Percentiles rank a stretch among this genome's conserved stretches.
Conservation (phyloP, 2,888 invertebrate genomes). For the Mantis religiosa region DNA sequence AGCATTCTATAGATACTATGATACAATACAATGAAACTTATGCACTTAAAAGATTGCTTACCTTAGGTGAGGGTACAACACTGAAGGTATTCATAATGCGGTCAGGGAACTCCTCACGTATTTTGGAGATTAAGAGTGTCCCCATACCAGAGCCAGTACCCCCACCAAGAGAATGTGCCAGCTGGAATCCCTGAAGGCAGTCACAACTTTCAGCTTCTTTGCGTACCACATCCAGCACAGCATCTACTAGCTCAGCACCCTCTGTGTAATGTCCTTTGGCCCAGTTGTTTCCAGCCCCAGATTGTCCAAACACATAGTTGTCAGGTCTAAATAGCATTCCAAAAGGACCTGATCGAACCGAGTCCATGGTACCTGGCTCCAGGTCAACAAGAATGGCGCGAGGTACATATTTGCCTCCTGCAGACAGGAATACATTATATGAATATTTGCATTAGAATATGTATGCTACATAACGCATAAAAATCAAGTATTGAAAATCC, state of each 20-base stretch:
- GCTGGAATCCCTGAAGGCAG: slow-evolving; percentile 89
- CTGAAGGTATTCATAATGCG: slow-evolving; percentile 98
- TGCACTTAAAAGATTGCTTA: slow-evolving; percentile 24
- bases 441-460: not conserved
- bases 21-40: too few species aligned
- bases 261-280: slow-evolving; percentile 92
- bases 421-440: not conserved
- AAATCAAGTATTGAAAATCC: not conserved
- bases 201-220: slow-evolving; percentile 89
- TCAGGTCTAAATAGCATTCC: slow-evolving; percentile 92
- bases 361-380: slow-evolving; percentile 97
- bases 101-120: slow-evolving; percentile 96
- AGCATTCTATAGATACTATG: too few species aligned
- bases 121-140: slow-evolving; percentile 91
- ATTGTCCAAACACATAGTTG: slow-evolving; percentile 91
- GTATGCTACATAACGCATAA: not conserved
- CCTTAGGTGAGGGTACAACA: slow-evolving; percentile 66
- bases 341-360: slow-evolving; percentile 89
- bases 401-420: slow-evolving; percentile 89
- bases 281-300: slow-evolving; percentile 81
- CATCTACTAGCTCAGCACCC: slow-evolving; percentile 82
- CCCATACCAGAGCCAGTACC: slow-evolving; percentile 97
- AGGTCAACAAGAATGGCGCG: slow-evolving; percentile 89
- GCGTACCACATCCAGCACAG: slow-evolving; percentile 77
- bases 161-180: slow-evolving; percentile 92